Conservation (phyloP, 1,140 invertebrate genomes). For the Thereuonema tuberculata region DNA sequence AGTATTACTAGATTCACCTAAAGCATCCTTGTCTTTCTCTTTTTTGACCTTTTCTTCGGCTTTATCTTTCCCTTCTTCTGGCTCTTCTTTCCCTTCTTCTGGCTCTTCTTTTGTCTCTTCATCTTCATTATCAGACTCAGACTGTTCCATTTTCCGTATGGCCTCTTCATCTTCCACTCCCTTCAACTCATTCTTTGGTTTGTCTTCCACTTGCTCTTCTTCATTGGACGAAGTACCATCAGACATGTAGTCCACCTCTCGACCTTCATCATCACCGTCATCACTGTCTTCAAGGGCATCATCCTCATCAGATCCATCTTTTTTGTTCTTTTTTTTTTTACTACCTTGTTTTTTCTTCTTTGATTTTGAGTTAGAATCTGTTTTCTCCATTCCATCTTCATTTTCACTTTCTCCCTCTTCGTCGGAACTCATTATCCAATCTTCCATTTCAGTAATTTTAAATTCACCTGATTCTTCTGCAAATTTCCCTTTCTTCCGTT, state of each 20-base stretch:
- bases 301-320: conserved; percentile 52
- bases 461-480: not conserved
- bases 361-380: conserved; percentile 34
- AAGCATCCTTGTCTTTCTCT: no score
- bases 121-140: conserved; percentile 77
- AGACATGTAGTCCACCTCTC: conserved; percentile 52
- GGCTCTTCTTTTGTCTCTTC: conserved; percentile 46
- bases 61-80: no score
- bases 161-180: conserved; percentile 81
- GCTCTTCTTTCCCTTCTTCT: no score
- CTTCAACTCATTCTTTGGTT: conserved; percentile 45
- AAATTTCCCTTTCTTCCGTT: conserved; percentile 25
- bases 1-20: conserved; percentile 39
- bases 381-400: conserved; percentile 58
- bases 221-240: conserved; percentile 30
- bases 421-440: conserved; percentile 53
- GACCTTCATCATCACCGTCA: conserved; percentile 88
- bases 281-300: conserved; percentile 91
- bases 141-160: conserved; percentile 66
- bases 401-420: conserved; percentile 30
- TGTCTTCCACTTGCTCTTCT: conserved; percentile 49
- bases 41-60: no score
- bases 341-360: conserved; percentile 22
- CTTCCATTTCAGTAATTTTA: conserved; percentile 90
- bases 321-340: conserved; percentile 59